phyloP scores from a whole-genome alignment of 1,140 invertebrate genomes.

The Uloborus diversus region DNA sequence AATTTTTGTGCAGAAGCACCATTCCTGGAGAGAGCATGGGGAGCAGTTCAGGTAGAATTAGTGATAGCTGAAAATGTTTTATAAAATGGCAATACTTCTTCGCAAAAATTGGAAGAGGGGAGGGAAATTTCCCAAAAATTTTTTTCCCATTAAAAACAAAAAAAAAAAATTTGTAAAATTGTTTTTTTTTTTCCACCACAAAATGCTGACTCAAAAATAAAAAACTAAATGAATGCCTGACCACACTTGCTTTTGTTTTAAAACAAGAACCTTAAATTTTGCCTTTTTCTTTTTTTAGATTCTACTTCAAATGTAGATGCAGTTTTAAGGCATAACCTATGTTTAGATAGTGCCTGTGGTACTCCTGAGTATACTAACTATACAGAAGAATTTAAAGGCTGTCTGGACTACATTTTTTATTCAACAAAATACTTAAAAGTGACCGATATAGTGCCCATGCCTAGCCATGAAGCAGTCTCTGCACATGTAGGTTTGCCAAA shows the following conservation, averaged over 20 bases:
- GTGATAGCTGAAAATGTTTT: too few relatives aligned
- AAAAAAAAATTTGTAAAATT: too few relatives aligned
- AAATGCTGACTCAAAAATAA: too few relatives aligned
- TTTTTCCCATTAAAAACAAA: too few relatives aligned
- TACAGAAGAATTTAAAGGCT: slow-evolving; percentile 81
- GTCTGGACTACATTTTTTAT: slow-evolving; percentile 88
- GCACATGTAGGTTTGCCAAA: slow-evolving; percentile 81
- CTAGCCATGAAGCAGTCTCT: slow-evolving; percentile 78
- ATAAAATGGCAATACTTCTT: too few relatives aligned
- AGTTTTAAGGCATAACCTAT: slow-evolving; percentile 67
- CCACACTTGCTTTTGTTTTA: not conserved
- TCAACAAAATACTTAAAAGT: slow-evolving; percentile 51
- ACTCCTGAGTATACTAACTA: slow-evolving; percentile 82
- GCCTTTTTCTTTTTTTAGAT: not conserved
- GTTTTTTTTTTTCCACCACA: too few relatives aligned
- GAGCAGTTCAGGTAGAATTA: too few relatives aligned
- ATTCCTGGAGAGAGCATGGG: too few relatives aligned
- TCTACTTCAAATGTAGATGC: slow-evolving; percentile 5
- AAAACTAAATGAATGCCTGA: too few relatives aligned
- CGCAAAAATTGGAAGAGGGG: too few relatives aligned
- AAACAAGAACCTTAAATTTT: not conserved
- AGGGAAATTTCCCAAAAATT: too few relatives aligned
- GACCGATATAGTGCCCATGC: slow-evolving; percentile 76
- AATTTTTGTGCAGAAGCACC: too few relatives aligned
- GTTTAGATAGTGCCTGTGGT: slow-evolving; percentile 67